Percentiles rank a stretch among this genome's conserved stretches.
Evolutionary conservation across 1,140 invertebrate genomes (phyloP).

Genomic region (Camponotus floridanus): DNA sequence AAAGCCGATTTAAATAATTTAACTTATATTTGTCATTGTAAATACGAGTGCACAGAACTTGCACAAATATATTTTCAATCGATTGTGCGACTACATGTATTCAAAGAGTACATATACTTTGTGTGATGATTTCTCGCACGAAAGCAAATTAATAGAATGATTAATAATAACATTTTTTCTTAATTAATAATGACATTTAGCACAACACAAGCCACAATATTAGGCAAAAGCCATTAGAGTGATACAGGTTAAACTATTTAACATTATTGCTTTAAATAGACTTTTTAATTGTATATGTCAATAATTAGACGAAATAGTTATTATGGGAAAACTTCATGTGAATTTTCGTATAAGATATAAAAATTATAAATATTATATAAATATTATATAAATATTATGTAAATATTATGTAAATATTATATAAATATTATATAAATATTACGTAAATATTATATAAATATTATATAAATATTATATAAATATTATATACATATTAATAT

Average conservation of each 20-base stretch:
- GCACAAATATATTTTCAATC: constrained; percentile 6
- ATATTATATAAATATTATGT: too few species aligned
- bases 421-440: too few species aligned
- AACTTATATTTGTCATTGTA: background rate
- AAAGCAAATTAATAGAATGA: background rate
- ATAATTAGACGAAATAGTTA: background rate
- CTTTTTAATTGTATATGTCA: background rate
- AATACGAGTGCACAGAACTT: background rate
- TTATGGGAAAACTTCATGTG: background rate
- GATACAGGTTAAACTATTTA: background rate
- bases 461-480: too few species aligned
- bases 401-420: too few species aligned
- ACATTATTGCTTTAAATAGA: background rate
- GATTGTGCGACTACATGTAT: background rate
- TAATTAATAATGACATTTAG: background rate
- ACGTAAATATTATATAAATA: too few species aligned
- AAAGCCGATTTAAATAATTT: constrained; percentile 19
- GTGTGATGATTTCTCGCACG: background rate
- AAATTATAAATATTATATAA: background rate
- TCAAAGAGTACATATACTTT: background rate
- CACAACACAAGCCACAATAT: background rate
- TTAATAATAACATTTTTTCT: background rate
- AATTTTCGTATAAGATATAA: background rate
- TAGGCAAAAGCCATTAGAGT: too few species aligned
- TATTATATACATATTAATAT: too few species aligned